Base-by-base conservation (phyloP, 1,140 invertebrate genomes). In the Drosophila cardini region DNA sequence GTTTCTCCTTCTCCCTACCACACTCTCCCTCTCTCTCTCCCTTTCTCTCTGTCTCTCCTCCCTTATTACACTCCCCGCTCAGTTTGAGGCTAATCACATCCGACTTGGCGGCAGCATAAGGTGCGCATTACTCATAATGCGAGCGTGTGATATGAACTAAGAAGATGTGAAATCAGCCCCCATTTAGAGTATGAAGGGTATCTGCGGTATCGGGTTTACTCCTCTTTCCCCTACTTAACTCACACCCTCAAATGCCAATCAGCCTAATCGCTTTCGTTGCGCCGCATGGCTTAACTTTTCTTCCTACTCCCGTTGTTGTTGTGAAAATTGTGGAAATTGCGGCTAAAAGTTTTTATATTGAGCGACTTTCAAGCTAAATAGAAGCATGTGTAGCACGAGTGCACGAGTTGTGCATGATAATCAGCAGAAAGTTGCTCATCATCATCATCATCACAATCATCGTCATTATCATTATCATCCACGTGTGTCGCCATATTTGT, bases 111-210 rank as follows among this genome's bases (percentile, higher is more conserved):
- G 79, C 87, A 84, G 77, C 87, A 90, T 87, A 90, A 90, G 87
- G 87, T 90, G 87, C 87, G 81, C 87, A 90, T 90, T 90, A 90
- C 83, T 90, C 87, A 90, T 80, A 90, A 87, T 72, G 68, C 71
- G 82, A 86, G 73, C 79, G 73, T 75, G 86, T 81, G 79, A 81
- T 80, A 79, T 81, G 32, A 52, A 46, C 34, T 13, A 38, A 32
- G 52, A 9, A 10, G 40, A 21, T 52, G 83, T 73, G 40, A 36
- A 16, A 16, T 11, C 32, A 55, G 52, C 34, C 16, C 52, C 52
- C 52, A 15, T 16, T 9, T 4, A 36, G 15, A 15, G n/a, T 10
- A 34, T 7, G 32, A 3, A 13, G 50, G 16, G 21, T 30, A 38
- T 11, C 11, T 11, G 30, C 56, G 40, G 36, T 38, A 11, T 53